These are phyloP conservation scores for Anticlea derivata DNA, from an alignment of 2,888 invertebrate genomes.

Conservation along the genomic window DNA sequence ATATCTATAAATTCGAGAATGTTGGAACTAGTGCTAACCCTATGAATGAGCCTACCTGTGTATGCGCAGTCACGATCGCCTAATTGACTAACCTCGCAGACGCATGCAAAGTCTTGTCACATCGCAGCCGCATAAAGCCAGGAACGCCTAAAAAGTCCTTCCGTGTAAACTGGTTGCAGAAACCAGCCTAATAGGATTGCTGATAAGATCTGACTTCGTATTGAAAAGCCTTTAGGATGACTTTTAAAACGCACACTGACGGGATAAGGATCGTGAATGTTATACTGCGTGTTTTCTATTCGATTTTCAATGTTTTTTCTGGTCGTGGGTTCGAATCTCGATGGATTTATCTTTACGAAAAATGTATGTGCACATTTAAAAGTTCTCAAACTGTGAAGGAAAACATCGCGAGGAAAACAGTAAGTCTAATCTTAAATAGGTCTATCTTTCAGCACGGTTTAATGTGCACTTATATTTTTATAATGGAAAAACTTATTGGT, in stretches of 20 bases:
- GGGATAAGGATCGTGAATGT: slow-evolving; percentile 25
- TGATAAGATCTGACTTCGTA: slow-evolving; percentile 36
- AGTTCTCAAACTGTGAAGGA: too few species aligned
- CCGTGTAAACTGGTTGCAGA: slow-evolving; percentile 67
- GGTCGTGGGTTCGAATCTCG: too few species aligned
- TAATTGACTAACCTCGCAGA: slow-evolving; percentile 58
- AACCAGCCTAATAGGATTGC: slow-evolving; percentile 47
- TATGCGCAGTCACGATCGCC: slow-evolving; percentile 49
- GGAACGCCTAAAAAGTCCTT: slow-evolving; percentile 73
- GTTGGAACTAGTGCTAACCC: not conserved
- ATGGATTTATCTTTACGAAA: too few species aligned
- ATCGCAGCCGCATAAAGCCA: slow-evolving; percentile 59
- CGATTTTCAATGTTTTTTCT: too few species aligned
- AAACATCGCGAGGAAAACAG: too few species aligned
- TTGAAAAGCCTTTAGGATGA: slow-evolving; percentile 37
- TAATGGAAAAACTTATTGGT: too few species aligned
- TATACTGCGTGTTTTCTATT: slow-evolving; percentile 23
- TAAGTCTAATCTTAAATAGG: too few species aligned
- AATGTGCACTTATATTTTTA: too few species aligned
- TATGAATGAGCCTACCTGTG: slow-evolving; percentile 22
- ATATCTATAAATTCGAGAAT: not conserved
- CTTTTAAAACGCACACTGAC: slow-evolving; percentile 34
- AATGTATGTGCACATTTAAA: too few species aligned
- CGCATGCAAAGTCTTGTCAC: slow-evolving; percentile 67
- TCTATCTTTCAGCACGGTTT: too few species aligned